These are phyloP conservation scores for Myotis planiceps DNA, from an alignment of 2,797 vertebrate species.

Conservation along the genomic window DNA sequence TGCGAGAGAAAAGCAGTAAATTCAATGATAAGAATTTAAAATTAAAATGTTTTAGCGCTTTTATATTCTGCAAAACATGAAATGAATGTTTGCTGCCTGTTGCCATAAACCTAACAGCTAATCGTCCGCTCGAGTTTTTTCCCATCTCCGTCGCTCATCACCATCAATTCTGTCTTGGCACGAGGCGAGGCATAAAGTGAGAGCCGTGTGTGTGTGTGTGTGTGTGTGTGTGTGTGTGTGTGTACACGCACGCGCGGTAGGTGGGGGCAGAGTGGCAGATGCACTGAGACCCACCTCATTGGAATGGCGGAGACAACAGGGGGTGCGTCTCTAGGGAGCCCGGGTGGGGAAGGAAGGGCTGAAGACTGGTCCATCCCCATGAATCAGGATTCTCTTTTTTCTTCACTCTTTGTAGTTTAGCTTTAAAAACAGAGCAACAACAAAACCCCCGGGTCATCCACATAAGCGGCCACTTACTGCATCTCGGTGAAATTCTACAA, in stretches of 20 bases:
- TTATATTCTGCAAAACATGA: constrained; percentile 85
- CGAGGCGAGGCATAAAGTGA: constrained; percentile 3
- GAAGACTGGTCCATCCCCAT: neutral
- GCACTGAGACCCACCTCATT: neutral
- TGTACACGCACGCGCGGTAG: neutral
- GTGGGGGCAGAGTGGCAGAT: neutral
- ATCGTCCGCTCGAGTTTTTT: constrained; percentile 75
- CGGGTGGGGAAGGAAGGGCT: neutral
- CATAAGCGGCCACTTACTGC: neutral
- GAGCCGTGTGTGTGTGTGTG: neutral
- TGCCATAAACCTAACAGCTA: constrained; percentile 85
- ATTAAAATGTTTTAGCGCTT: constrained; percentile 88
- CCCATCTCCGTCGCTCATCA: constrained; percentile 43
- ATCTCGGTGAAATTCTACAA: neutral
- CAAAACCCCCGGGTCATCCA: neutral
- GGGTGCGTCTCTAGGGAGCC: neutral
- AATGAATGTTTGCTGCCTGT: constrained; percentile 85
- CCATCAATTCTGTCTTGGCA: constrained; percentile 69
- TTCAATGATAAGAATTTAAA: constrained; percentile 90
- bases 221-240: neutral
- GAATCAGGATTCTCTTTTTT: neutral
- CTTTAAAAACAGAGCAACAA: neutral
- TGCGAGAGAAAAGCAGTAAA: constrained; percentile 89
- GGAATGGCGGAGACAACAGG: neutral
- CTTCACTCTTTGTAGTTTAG: neutral